Base-by-base conservation (phyloP, 2,888 invertebrate species). In the Caenorhabditis uteleia region DNA sequence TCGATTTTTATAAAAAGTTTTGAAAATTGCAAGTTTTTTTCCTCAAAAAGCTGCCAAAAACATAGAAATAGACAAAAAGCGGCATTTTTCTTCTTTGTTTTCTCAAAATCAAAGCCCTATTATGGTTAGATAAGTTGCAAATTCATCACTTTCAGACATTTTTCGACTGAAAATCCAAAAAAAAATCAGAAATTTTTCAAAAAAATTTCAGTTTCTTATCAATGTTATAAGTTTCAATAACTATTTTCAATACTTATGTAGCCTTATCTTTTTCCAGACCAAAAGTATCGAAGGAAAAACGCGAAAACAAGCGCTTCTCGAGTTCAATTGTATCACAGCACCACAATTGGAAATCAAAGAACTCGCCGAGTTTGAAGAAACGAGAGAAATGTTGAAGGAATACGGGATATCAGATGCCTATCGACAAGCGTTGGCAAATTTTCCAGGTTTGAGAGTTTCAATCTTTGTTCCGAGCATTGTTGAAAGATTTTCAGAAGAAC, bases 331-430 rank as follows among this genome's bases (percentile, higher is more conserved):
- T 23, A 33, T 58, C 27, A 40, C 49, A 25, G 12, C 42, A 1
- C 31, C 54, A n/a, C 5, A 26, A 3, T 4, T 38, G 2, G 64
- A 64, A 23, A 25, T 64, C 2, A 53, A 44, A 46, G 57, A 64
- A 26, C 29, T 54, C 20, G 50, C 40, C 27, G 58, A 64, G 33
- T 64, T 64, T 18, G 2, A 27, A 2, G 57, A 54, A 5, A 34
- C 46, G 14, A 26, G 64, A 12, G 48, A 42, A 2, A 26, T 54
- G 34, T 43, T 64, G 18, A 64, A 58, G 46, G 64, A 64, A 18
- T 64, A 58, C 23, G 64, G 64, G 6, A 39, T 29, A 14, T 16
- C 57, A 25, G 23, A 38, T n/a, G 20, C 18, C 6, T 33, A 57
- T 29, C 20, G 21, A 6, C 29, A 31, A 0, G 45, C 34, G n/a